Evolutionary conservation across 2,888 invertebrate genomes (phyloP), one percentile per base, ranked within the genome.

Genomic region (Julus scanicus): DNA sequence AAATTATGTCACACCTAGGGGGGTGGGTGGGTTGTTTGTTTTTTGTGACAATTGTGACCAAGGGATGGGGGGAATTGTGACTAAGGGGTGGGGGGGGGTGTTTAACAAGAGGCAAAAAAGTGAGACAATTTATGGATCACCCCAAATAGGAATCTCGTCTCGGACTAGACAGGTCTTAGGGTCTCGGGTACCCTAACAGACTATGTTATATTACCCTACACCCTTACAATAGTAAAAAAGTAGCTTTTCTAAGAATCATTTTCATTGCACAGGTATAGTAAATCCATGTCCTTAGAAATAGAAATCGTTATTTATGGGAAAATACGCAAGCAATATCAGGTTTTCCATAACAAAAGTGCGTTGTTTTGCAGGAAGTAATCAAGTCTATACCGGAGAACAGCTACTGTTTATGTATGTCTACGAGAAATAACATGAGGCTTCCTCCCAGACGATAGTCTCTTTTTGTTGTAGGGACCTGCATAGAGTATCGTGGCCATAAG

Each of bases 321-420:
- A 37, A 29, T 80, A 13, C 20, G 71, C 20, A 20, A 8, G 6
- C 71, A 71, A 71, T 71, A 71, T 71, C 71, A 29, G 71, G 71
- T 71, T 71, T 71, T 29, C 71, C 20, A 53, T 53, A 71, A 71
- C 71, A 71, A 20, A 71, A 71, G 9, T 20, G 29, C 29, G 29
- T 71, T 71, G 71, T 71, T 71, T 71, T 29, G 20, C 71, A 71
- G 71, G 20, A 71, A 29, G 71, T 71, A 71, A 71, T 71, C 71
- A 71, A 20, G 71, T 71, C 0, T 71, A 29, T 29, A 20, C 71
- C 29, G 29, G 71, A 71, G 20, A 71, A 71, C 29, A 29, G 71
- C n/a, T 71, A 71, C 71, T 71, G 71, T 71, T 71, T 9, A 20
- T 71, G 71, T 20, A 29, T 29, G 29, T 71, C 9, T 71, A 5